A percentile compares a stretch with the other conserved stretches of the same genome.
Conservation (phyloP, 2,888 invertebrate genomes). For the Dasysyrphus tricinctus region DNA sequence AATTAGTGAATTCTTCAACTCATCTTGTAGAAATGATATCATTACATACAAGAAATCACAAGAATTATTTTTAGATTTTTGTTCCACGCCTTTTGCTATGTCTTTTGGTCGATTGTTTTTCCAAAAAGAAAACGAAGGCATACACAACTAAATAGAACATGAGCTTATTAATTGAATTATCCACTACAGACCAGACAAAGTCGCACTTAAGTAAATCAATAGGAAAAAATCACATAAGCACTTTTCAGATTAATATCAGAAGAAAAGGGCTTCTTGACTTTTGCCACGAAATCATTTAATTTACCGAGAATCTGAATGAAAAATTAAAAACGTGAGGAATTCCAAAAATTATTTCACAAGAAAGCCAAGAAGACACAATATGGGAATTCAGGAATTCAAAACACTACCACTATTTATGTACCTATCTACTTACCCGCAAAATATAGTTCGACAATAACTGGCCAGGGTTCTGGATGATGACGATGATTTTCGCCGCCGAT, state of each 20-base stretch:
- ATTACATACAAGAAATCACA: neutral
- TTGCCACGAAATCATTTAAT: conserved; percentile 28
- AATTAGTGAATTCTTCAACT: neutral
- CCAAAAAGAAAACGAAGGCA: conserved; percentile 10
- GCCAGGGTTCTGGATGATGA: conserved; percentile 79
- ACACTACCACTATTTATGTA: neutral
- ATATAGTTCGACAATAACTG: conserved; percentile 81
- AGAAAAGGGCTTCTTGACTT: neutral
- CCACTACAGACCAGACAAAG: neutral
- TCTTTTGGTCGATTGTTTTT: conserved; percentile 5
- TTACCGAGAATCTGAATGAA: neutral
- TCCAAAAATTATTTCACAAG: neutral
- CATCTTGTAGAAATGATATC: neutral
- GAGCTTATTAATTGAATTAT: conserved; percentile 47
- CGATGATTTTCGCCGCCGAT: conserved; percentile 81
- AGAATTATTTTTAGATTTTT: conserved; percentile 62
- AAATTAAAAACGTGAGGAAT: neutral
- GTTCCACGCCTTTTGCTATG: neutral
- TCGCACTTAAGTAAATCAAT: conserved; percentile 21
- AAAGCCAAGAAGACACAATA: neutral
- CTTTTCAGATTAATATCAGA: neutral
- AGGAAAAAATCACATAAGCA: conserved; percentile 17
- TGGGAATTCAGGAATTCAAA: neutral
- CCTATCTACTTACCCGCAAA: conserved; percentile 81
- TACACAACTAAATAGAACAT: neutral